phyloP scores from a whole-genome alignment of 2,888 invertebrate species.

The Torymus auratus region DNA sequence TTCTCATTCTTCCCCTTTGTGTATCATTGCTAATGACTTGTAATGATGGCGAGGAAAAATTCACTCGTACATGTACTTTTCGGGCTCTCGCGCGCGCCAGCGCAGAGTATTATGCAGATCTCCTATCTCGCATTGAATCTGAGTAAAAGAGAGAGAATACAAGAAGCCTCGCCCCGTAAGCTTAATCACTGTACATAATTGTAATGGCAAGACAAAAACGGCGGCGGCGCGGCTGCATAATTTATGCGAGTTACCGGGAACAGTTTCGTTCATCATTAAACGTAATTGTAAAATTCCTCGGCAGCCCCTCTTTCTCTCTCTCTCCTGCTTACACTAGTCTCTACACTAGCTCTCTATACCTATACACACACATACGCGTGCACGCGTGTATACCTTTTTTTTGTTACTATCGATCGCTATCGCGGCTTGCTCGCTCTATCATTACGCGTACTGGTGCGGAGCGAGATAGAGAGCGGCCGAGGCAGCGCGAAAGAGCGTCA shows the following conservation, averaged over 20 bases:
- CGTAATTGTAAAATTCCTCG: constrained; percentile 59
- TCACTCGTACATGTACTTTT: constrained; percentile 1
- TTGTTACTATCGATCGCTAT: constrained; percentile 53
- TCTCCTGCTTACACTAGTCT: neutral
- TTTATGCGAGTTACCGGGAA: constrained; percentile 55
- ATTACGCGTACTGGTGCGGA: constrained; percentile 23
- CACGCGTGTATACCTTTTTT: constrained; percentile 21
- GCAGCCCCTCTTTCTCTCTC: constrained; percentile 14
- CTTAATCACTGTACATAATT: constrained; percentile 56
- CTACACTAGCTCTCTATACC: neutral
- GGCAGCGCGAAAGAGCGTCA: constrained; percentile 26
- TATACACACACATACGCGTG: too few relatives aligned
- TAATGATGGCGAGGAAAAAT: neutral
- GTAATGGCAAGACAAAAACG: constrained; percentile 52
- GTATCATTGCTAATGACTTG: constrained; percentile 44
- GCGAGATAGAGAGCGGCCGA: constrained; percentile 3
- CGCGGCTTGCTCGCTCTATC: constrained; percentile 43
- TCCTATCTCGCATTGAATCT: constrained; percentile 36
- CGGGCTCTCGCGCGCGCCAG: neutral
- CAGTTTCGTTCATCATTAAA: constrained; percentile 59
- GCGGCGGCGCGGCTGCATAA: constrained; percentile 41
- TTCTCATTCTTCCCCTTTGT: neutral
- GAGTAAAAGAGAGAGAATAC: too few relatives aligned
- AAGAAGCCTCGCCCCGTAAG: constrained; percentile 12
- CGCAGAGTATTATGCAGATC: constrained; percentile 4